Evolutionary conservation across 23 tunicate genomes (phyloP), one percentile per base, ranked within the genome.

Genomic region (Halocynthia roretzi): DNA sequence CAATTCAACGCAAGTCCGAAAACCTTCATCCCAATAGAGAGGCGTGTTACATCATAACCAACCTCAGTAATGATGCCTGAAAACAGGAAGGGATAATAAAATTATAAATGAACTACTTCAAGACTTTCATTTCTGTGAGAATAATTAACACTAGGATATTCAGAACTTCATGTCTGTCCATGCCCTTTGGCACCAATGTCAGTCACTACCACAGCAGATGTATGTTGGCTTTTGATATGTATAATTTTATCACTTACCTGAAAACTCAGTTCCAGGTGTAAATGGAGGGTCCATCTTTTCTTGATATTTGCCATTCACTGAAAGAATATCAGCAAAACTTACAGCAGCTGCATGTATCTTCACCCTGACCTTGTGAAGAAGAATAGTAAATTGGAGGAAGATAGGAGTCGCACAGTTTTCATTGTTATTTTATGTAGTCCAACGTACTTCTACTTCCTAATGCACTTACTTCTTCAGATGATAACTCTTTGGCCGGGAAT

Each of bases 211-310:
- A 31, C 44, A 31, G 44, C 44, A 31, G 1, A 31, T 31, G 44
- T 31, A 31, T 31, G 4, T 31, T 4, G 4, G 44, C 44, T 31
- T 31, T 31, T 4, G 44, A 31, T 31, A 31, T 0, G 44, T 31
- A 31, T 31, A 31, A 31, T 31, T 31, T 31, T 31, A 64, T 10
- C 6, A 40, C 52, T 2, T 62, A 87, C 93, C 98, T 53, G 98
- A 86, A 82, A 82, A 89, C 54, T 92, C 98, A 60, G 67, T 74
- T 75, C 98, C 98, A 14, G 92, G 92, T 6, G 77, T 68, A 78
- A 92, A 92, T 22, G 98, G 98, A 15, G 86, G 76, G 5, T 90
- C 87, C 14, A 85, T 63, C 68, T 92, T 92, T 7, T 87, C 98
- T 80, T 92, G 98, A 74, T 92, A 92, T 56, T 76, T 78, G 0